A percentile compares a stretch with the other conserved stretches of the same genome.
Evolutionary conservation across 2,888 invertebrate genomes (phyloP).

Genomic region (Chaitophorus viminalis): DNA sequence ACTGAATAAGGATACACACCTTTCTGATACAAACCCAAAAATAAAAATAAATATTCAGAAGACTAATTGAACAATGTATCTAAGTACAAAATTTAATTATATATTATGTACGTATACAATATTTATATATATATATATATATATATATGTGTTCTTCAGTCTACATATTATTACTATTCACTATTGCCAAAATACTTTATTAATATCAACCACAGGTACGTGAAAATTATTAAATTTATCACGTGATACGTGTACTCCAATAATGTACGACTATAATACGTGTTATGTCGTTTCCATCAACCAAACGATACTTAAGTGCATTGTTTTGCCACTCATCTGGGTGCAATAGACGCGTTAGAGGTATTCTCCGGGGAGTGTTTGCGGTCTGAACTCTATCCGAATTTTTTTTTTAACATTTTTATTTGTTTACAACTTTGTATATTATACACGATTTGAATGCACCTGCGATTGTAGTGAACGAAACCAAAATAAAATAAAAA

Average conservation of each 20-base stretch:
- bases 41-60: too few species aligned
- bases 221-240: background rate
- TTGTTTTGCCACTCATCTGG: conserved; percentile 18
- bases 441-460: background rate
- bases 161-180: too few species aligned
- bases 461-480: background rate
- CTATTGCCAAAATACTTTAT: too few species aligned
- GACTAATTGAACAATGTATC: too few species aligned
- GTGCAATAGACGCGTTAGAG: conserved; percentile 22
- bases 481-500: background rate
- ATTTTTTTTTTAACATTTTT: background rate
- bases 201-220: background rate
- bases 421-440: background rate
- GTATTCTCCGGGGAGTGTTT: background rate
- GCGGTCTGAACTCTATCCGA: background rate
- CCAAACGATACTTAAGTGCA: conserved; percentile 28
- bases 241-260: background rate
- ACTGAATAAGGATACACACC: too few species aligned
- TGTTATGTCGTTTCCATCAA: conserved; percentile 34
- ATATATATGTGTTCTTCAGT: too few species aligned
- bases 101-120: too few species aligned
- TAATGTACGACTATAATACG: background rate
- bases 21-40: too few species aligned
- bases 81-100: too few species aligned
- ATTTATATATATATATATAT: too few species aligned